These are phyloP conservation scores for Pseudorasbora parva DNA, from an alignment of 2,113 vertebrate genomes.

Conservation along the genomic window DNA sequence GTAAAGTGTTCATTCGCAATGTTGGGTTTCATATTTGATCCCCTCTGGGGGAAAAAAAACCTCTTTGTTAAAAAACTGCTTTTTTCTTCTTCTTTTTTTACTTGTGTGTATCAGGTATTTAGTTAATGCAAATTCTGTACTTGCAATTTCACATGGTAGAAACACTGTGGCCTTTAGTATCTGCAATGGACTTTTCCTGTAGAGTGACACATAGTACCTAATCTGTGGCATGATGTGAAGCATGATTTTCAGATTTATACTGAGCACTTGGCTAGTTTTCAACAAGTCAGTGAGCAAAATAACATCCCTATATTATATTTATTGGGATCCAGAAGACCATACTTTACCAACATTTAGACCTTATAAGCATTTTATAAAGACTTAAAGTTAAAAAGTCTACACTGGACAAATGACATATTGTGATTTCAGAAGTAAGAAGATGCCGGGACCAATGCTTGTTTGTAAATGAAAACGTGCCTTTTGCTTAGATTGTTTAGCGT, in stretches of 20 bases:
- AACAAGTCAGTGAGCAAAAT: constrained; percentile 15
- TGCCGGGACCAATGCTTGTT: constrained; percentile 11
- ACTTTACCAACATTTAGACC: background rate
- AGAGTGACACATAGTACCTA: constrained; percentile 1
- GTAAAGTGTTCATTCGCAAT: constrained; percentile 35
- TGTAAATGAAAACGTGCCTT: constrained; percentile 6
- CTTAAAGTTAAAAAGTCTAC: background rate
- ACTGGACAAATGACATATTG: background rate
- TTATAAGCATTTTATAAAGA: background rate
- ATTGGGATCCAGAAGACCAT: background rate
- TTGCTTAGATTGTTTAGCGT: constrained; percentile 7
- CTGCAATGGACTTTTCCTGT: background rate
- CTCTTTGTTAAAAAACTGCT: too few relatives aligned
- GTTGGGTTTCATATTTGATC: constrained; percentile 25
- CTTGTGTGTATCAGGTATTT: background rate
- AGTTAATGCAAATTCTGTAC: background rate
- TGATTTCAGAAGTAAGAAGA: background rate
- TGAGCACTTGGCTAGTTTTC: constrained; percentile 49
- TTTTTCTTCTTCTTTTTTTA: background rate
- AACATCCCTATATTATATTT: background rate
- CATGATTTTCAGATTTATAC: constrained; percentile 16
- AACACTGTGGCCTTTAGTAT: constrained; percentile 13
- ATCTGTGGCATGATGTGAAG: constrained; percentile 30
- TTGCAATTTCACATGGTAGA: background rate
- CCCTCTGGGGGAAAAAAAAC: background rate